Base-by-base conservation (phyloP, 2,888 invertebrate genomes). In the Meghimatium bilineatum region DNA sequence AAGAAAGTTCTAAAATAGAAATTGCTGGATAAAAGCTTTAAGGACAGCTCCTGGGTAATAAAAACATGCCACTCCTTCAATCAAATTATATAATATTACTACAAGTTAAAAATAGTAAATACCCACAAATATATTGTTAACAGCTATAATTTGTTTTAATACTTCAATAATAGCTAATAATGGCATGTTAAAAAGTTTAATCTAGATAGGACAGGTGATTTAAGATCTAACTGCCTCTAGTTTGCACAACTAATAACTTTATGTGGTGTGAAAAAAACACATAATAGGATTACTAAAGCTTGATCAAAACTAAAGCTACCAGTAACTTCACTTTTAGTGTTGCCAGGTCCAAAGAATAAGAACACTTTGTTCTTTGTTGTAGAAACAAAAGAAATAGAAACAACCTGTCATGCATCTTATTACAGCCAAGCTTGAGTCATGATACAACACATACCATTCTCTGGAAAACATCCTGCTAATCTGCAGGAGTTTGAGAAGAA, bases 171-270 rank as follows among this genome's bases (percentile, higher is more conserved):
- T 32, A 23, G 10, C 14, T 20, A 66, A 66, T 32, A 66, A 66
- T 66, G 32, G 14, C 67, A 66, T 79, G 56, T 80, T 17, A 2
- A 32, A 32, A 17, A 44, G 52, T 49, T 80, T 74, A 34, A 71
- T 71, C 82, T 82, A 76, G 82, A 82, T 36, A 82, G 82, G 82
- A 82, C 29, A 82, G 82, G 66, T 82, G 82, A 82, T 82, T 38
- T 82, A 82, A 82, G 82, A 82, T 82, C 82, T 49, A 38, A 71
- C 72, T 32, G 23, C 74, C 81, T 74, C 60, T 81, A 60, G 74
- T 71, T 69, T 80, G 67, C 44, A n/a, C 36, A 63, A 63, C 29
- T 66, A 32, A 32, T 63, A n/a, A n/a, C 3, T n/a, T n/a, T 23
- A 6, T n/a, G 5, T n/a, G 26, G n/a, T 63, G 60, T 56, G 56